A percentile compares a stretch with the other conserved stretches of the same genome.
phyloP scores from a whole-genome alignment of 2,113 vertebrate species.

The Haliaeetus leucogaster region DNA sequence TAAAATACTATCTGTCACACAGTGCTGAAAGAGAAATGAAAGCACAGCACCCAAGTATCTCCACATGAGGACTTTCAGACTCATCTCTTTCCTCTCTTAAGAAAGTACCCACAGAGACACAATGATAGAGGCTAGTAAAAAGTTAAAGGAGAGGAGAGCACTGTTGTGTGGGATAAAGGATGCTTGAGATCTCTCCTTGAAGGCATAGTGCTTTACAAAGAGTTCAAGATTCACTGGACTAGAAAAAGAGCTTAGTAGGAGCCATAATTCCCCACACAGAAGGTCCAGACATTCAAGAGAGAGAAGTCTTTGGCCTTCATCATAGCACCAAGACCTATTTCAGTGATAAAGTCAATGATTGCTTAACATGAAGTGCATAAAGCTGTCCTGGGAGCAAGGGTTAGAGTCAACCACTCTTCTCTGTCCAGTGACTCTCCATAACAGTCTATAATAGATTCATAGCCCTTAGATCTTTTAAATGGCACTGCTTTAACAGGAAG shows the following conservation, averaged over 20 bases:
- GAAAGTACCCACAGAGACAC: neutral
- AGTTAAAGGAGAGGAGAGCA: neutral
- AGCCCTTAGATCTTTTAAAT: neutral
- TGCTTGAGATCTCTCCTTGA: neutral
- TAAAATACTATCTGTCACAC: neutral
- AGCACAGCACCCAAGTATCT: neutral
- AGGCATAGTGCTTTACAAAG: neutral
- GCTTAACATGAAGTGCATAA: neutral
- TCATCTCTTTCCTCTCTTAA: neutral
- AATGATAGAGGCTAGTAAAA: fast-evolving
- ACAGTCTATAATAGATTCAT: neutral
- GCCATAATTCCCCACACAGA: neutral
- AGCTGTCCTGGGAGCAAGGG: neutral
- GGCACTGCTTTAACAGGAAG: neutral
- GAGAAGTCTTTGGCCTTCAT: neutral
- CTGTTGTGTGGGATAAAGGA: neutral
- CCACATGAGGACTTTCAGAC: neutral
- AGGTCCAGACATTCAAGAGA: neutral
- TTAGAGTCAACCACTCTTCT: neutral
- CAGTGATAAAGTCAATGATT: neutral
- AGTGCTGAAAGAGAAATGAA: neutral
- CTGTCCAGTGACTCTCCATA: neutral
- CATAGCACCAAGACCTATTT: neutral
- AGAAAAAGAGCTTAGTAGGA: neutral
- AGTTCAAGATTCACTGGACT: neutral